Evolutionary conservation across 2,797 vertebrate genomes (phyloP).

Genomic region (Lepus townsendii): DNA sequence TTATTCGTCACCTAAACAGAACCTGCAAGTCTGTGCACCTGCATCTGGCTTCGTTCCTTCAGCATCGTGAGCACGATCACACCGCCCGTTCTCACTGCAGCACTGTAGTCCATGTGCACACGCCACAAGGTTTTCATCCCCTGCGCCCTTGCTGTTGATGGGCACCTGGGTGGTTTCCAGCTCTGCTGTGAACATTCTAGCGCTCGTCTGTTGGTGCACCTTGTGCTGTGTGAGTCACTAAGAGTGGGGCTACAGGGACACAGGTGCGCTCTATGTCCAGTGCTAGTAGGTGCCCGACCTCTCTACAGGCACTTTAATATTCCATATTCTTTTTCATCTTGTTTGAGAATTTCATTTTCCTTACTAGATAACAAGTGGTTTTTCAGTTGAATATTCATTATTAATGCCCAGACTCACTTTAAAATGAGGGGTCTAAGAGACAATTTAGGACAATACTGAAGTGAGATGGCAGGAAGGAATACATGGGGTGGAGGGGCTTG

Average conservation of each 20-base stretch:
- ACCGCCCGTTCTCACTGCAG: neutral
- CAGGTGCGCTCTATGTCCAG: neutral
- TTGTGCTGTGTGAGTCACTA: neutral
- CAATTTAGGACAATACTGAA: neutral
- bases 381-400: neutral
- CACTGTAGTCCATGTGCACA: no score
- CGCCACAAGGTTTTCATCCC: neutral
- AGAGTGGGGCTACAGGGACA: neutral
- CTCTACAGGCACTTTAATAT: neutral
- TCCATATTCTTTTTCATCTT: neutral
- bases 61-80: neutral
- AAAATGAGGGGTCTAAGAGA: conserved; percentile 14
- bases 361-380: neutral
- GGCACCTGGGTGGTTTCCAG: neutral
- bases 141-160: no score
- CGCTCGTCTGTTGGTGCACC: neutral
- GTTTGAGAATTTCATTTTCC: conserved; percentile 27
- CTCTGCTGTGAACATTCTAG: neutral
- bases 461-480: conserved; percentile 1
- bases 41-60: neutral
- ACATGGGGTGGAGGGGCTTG: neutral
- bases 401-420: neutral
- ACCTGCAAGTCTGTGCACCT: neutral
- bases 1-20: neutral
- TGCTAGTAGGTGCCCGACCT: neutral